These are phyloP conservation scores for Micromussa lordhowensis DNA, from an alignment of 92 coral and sea anemone species.

Conservation along the genomic window DNA sequence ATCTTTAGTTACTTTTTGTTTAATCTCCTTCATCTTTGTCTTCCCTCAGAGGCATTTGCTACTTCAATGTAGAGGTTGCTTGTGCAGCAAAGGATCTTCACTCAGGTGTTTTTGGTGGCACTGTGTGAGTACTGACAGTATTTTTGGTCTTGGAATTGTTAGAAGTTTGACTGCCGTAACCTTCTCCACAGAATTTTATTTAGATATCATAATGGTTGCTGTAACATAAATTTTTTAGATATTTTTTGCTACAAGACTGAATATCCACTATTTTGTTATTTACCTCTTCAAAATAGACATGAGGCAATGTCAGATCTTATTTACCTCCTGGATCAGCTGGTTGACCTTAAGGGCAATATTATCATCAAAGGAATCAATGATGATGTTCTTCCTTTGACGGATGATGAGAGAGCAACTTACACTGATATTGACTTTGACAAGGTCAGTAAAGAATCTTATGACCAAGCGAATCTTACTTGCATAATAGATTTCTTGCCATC, in stretches of 20 bases:
- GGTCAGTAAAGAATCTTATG: conserved; percentile 45
- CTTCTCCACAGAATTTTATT: too few species aligned
- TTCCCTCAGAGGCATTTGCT: conserved; percentile 82
- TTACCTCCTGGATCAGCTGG: conserved; percentile 71
- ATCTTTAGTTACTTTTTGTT: not conserved
- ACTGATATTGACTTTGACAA: conserved; percentile 82
- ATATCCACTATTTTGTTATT: not conserved
- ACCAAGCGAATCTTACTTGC: too few species aligned
- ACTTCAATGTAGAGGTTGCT: conserved; percentile 77
- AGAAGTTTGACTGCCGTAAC: too few species aligned
- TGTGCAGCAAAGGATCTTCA: conserved; percentile 93
- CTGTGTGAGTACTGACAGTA: conserved; percentile 76
- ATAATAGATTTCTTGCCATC: too few species aligned
- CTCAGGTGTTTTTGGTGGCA: conserved; percentile 94
- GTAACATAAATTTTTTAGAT: too few species aligned
- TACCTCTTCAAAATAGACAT: conserved; percentile 54
- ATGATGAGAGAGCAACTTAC: conserved; percentile 82
- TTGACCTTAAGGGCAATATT: conserved; percentile 87
- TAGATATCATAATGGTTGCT: too few species aligned
- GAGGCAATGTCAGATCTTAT: conserved; percentile 96
- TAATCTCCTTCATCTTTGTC: not conserved
- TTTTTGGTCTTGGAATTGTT: too few species aligned
- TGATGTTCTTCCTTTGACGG: conserved; percentile 73
- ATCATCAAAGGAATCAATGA: conserved; percentile 79
- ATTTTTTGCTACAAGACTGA: not conserved